These are phyloP conservation scores for Cerceris rybyensis DNA, from an alignment of 2,888 invertebrate genomes.

Conservation along the genomic window DNA sequence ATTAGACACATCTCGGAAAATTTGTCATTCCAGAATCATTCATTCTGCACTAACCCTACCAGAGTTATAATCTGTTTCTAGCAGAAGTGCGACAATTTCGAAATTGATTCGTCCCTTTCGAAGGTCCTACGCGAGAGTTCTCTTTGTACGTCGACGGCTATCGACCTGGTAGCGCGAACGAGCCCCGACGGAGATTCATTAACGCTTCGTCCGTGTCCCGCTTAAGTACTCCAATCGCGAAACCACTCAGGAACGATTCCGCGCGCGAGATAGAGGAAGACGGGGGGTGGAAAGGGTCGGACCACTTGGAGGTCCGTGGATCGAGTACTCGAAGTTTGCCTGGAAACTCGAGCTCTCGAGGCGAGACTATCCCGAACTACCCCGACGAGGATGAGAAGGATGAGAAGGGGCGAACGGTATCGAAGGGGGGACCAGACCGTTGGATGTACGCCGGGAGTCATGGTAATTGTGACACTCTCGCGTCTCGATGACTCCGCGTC, in stretches of 20 bases:
- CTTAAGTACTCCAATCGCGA: constrained; percentile 69
- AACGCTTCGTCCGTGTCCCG: constrained; percentile 68
- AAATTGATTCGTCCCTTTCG: constrained; percentile 62
- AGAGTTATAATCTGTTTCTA: neutral
- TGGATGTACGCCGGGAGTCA: constrained; percentile 32
- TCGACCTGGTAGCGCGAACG: constrained; percentile 59
- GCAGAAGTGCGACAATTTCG: constrained; percentile 34
- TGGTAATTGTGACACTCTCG: constrained; percentile 58
- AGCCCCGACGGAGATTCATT: constrained; percentile 69
- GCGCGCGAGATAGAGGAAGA: constrained; percentile 48
- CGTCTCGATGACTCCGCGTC: constrained; percentile 48
- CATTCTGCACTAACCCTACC: too few relatives aligned
- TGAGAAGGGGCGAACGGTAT: constrained; percentile 1
- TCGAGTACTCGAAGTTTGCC: constrained; percentile 61
- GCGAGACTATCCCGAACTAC: constrained; percentile 51
- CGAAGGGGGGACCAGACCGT: constrained; percentile 21
- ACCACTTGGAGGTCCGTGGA: constrained; percentile 53
- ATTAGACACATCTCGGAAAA: too few relatives aligned
- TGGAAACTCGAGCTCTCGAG: constrained; percentile 62
- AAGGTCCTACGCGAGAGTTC: constrained; percentile 26
- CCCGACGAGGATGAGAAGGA: constrained; percentile 32
- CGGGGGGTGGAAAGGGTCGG: constrained; percentile 37
- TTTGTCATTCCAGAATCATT: too few relatives aligned
- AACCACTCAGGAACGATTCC: constrained; percentile 65
- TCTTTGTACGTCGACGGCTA: constrained; percentile 51